Percentiles rank a stretch among this genome's conserved stretches.
Evolutionary conservation across 2,888 invertebrate species (phyloP).

Genomic region (Habroteleia sp.): DNA sequence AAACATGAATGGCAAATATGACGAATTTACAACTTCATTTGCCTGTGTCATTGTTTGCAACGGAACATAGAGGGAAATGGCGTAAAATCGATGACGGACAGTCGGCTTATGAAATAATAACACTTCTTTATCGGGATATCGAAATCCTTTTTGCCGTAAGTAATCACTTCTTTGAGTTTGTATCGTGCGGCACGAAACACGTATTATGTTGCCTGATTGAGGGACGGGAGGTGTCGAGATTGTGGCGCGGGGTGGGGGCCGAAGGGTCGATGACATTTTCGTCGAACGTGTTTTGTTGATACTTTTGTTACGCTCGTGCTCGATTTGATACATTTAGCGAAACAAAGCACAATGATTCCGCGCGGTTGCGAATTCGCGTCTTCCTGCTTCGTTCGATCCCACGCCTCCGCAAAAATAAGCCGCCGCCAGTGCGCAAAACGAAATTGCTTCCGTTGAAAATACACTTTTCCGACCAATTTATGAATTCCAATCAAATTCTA

Average conservation of each 20-base stretch:
- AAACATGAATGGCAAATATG: constrained; percentile 3
- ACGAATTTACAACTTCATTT: no score
- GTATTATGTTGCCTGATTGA: constrained; percentile 50
- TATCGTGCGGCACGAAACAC: constrained; percentile 50
- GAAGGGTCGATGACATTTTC: constrained; percentile 54
- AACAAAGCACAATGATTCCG: constrained; percentile 52
- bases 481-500: no score
- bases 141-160: constrained; percentile 36
- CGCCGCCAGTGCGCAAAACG: no score
- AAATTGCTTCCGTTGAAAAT: no score
- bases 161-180: constrained; percentile 44
- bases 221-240: constrained; percentile 49
- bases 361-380: no score
- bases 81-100: constrained; percentile 35
- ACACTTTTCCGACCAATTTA: no score
- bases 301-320: constrained; percentile 38
- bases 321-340: constrained; percentile 32
- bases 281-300: constrained; percentile 51
- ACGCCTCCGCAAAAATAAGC: no score
- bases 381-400: no score
- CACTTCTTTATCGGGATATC: constrained; percentile 38
- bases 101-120: constrained; percentile 32
- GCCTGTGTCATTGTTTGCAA: no score
- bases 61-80: no score
- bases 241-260: constrained; percentile 14